Evolutionary conservation across 64 coral and sea anemone species (phyloP).

Genomic region (Acropora tenuis): DNA sequence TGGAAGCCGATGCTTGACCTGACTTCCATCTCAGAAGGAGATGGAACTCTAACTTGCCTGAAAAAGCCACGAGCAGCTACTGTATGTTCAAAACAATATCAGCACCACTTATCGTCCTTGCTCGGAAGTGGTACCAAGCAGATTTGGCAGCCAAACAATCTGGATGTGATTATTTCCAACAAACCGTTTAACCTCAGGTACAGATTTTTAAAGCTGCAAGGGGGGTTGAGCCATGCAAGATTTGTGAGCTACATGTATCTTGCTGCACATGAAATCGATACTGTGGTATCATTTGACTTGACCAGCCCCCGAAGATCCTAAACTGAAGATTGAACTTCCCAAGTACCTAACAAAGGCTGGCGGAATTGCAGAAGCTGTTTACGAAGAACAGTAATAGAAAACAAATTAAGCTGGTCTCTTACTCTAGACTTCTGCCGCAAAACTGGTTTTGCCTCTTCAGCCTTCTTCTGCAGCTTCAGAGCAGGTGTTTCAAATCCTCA

Average conservation of each 20-base stretch:
- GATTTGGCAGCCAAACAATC: conserved; percentile 42
- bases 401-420: conserved; percentile 36
- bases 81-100: background rate
- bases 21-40: conserved; percentile 42
- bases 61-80: conserved; percentile 38
- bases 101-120: background rate
- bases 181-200: conserved; percentile 3
- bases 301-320: background rate
- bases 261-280: conserved; percentile 49
- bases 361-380: background rate
- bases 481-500: conserved; percentile 53
- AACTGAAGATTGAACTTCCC: conserved; percentile 60
- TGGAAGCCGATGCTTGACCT: conserved; percentile 51
- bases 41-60: conserved; percentile 28
- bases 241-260: conserved; percentile 15
- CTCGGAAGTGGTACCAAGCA: conserved; percentile 44
- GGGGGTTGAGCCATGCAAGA: background rate
- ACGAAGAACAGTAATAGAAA: conserved; percentile 38
- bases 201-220: background rate
- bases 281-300: background rate
- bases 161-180: conserved; percentile 51
- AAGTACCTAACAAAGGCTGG: conserved; percentile 50
- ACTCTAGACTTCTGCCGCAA: conserved; percentile 2
- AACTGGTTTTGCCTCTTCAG: conserved; percentile 29
- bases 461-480: conserved; percentile 51